A percentile compares a stretch with the other conserved stretches of the same genome.
These are phyloP conservation scores for Esox niger DNA, from an alignment of 2,113 vertebrate genomes.

Conservation along the genomic window DNA sequence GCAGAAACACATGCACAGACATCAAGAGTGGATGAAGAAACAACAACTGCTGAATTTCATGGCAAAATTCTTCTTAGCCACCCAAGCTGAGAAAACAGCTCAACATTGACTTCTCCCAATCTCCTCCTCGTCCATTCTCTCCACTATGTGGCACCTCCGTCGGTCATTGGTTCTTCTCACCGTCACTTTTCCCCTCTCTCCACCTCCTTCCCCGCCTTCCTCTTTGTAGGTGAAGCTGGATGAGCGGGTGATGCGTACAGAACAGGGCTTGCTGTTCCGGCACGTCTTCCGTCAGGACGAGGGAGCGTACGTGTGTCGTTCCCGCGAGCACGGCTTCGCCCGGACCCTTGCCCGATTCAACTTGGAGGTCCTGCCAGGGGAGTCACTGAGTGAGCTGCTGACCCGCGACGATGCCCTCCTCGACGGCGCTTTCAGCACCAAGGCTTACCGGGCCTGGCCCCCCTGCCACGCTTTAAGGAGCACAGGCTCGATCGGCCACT, in stretches of 20 bases:
- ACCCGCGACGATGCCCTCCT: conserved; percentile 38
- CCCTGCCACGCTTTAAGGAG: conserved; percentile 41
- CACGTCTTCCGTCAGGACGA: conserved; percentile 78
- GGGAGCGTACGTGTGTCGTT: conserved; percentile 83
- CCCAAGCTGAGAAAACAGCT: conserved; percentile 35
- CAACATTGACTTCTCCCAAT: conserved; percentile 6
- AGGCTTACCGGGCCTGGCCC: conserved; percentile 60
- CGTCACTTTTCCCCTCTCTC: neutral
- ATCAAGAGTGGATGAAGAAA: neutral
- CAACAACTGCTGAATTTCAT: conserved; percentile 17
- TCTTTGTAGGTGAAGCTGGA: conserved; percentile 83
- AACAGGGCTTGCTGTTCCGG: conserved; percentile 87
- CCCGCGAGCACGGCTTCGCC: conserved; percentile 84
- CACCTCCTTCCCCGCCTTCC: neutral
- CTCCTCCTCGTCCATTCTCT: neutral
- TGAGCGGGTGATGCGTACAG: conserved; percentile 80
- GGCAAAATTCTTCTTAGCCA: conserved; percentile 20
- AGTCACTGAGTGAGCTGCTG: conserved; percentile 77
- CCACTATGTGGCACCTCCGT: neutral
- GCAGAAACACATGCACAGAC: conserved; percentile 14
- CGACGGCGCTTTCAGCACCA: conserved; percentile 22
- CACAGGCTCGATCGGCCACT: conserved; percentile 56
- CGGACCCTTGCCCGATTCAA: conserved; percentile 77
- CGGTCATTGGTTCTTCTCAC: neutral
- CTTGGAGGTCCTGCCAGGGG: conserved; percentile 78